Conservation (phyloP, 2,888 invertebrate genomes). For the Meiosimyza platycephala region DNA sequence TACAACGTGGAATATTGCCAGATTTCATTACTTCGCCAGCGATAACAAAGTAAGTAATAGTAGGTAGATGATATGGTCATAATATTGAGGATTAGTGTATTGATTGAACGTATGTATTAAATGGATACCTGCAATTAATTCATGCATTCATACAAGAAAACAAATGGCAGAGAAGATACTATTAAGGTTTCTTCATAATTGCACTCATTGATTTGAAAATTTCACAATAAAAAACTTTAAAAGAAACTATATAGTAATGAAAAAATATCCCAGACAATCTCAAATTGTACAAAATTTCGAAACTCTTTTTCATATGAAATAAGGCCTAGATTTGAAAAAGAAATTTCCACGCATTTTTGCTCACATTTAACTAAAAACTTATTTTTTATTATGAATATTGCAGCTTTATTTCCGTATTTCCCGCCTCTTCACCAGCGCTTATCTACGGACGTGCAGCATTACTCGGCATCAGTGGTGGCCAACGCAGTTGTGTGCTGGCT, state of each 20-base stretch:
- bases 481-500: slow-evolving; percentile 66
- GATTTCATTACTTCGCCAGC: slow-evolving; percentile 64
- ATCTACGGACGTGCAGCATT: slow-evolving; percentile 81
- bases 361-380: no score
- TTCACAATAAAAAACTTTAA: no score
- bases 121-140: slow-evolving; percentile 25
- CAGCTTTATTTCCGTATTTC: slow-evolving; percentile 64
- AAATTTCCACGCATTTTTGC: no score
- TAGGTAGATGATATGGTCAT: background rate
- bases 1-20: slow-evolving; percentile 63
- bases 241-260: no score
- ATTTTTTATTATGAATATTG: slow-evolving; percentile 1
- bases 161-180: background rate
- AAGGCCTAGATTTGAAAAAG: no score
- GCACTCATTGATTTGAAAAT: background rate
- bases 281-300: no score
- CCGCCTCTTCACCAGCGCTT: slow-evolving; percentile 72
- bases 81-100: slow-evolving; percentile 16
- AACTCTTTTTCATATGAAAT: no score
- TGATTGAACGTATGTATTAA: background rate
- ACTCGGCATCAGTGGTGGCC: slow-evolving; percentile 75
- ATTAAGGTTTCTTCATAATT: slow-evolving; percentile 8
- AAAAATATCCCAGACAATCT: no score
- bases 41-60: slow-evolving; percentile 63
- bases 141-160: background rate